Base-by-base conservation (phyloP, 2,797 vertebrate genomes). In the Pogonophryne albipinna region DNA sequence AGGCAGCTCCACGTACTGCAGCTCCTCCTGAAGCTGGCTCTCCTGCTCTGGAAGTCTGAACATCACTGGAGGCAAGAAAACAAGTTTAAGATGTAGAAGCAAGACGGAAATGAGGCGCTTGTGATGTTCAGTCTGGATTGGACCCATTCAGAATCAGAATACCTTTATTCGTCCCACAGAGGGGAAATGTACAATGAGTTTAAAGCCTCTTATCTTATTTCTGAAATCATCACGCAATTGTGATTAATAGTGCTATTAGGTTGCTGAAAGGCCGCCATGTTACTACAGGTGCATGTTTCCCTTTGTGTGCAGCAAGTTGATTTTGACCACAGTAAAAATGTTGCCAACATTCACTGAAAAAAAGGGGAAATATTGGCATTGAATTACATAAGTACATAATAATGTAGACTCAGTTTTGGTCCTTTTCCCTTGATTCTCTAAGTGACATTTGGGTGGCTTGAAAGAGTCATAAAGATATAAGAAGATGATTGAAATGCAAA, bases 1-100 rank as follows among this genome's bases (percentile, higher is more conserved):
- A 19, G 92, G 85, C 71, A 97, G 94, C 85, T 97, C 97, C 0
- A 94, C 91, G 1, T 95, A 98, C 11, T 93, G 87, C 78, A 98
- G 90, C 80, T 97, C 96, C 50, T 97, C 96, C 79, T 96, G 81
- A 68, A 95, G 93, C 41, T 95, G 93, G 1, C 91, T 91, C 70
- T 94, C 92, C 63, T 92, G 92, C 75, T 96, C 95, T 10, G 97
- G 97, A 50, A 98, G 93, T 34, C 94, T 96, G 83, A 96, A 98
- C 87, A 97, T 98, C 74, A 94, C 97, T 98, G 90, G 20, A 83
- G 56, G 65, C 8, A 6, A 19, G 61, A 52, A 14, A 34, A 2
- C 19, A 20, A 15, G 16, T 50, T 45, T 5, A 6, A 44, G 4
- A 19, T 3, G 4, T 42, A 15, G 17, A 60, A 6, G 6, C 4